phyloP scores from a whole-genome alignment of 2,888 invertebrate species.

The Willowsia nigromaculata region DNA sequence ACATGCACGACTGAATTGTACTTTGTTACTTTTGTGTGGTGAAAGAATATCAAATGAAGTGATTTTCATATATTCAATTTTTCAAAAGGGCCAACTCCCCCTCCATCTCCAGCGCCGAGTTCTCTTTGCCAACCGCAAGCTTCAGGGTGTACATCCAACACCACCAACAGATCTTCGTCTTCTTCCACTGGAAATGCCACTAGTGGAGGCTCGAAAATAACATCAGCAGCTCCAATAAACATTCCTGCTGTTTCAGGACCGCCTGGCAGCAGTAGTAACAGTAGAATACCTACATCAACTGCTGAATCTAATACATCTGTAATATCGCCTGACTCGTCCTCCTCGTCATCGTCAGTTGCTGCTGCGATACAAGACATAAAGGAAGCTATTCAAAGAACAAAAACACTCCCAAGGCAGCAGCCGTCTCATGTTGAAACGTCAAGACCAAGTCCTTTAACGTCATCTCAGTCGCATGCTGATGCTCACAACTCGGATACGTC shows the following conservation, averaged over 20 bases:
- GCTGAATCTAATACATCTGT: conserved; percentile 65
- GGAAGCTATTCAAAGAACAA: conserved; percentile 88
- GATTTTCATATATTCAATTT: conserved; percentile 65
- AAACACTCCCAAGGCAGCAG: conserved; percentile 82
- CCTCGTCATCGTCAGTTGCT: conserved; percentile 81
- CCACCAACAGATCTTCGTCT: conserved; percentile 50
- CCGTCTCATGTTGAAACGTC: conserved; percentile 69
- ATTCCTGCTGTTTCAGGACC: conserved; percentile 61
- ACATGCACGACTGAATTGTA: not conserved
- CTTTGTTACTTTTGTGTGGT: not conserved
- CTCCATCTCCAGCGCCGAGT: conserved; percentile 78
- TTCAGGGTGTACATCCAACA: conserved; percentile 57
- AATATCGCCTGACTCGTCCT: conserved; percentile 71
- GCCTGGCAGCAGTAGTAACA: conserved; percentile 28
- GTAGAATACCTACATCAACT: conserved; percentile 36
- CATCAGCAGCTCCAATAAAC: conserved; percentile 62
- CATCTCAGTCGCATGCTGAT: conserved; percentile 70
- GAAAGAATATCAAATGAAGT: conserved; percentile 26
- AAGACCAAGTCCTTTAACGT: conserved; percentile 67
- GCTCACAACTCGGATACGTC: conserved; percentile 73
- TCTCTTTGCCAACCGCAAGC: conserved; percentile 72
- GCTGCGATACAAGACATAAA: conserved; percentile 92
- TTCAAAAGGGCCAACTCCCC: conserved; percentile 78
- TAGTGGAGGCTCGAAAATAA: conserved; percentile 35
- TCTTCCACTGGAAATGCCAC: conserved; percentile 22